A percentile compares a stretch with the other conserved stretches of the same genome.
Evolutionary conservation across 1,140 invertebrate species (phyloP).

Genomic region (Orius laevigatus): DNA sequence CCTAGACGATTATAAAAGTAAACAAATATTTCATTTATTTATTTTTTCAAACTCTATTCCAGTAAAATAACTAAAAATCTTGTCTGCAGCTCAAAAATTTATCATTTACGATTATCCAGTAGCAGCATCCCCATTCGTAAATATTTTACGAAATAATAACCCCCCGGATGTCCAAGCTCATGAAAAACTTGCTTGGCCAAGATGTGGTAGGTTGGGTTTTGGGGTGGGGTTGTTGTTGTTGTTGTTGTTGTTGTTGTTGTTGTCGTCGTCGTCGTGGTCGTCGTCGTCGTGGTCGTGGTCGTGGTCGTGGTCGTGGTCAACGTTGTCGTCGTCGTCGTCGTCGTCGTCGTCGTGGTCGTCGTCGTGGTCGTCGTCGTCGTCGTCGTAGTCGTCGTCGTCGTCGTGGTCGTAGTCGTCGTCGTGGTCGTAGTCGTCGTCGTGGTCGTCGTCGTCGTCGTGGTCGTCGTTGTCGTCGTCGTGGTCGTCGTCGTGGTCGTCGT

Average conservation of each 20-base stretch:
- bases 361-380: conserved; percentile 1
- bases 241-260: background rate
- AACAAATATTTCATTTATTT: too few species aligned
- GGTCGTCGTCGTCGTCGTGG: background rate
- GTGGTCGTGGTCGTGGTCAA: background rate
- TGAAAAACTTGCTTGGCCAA: too few species aligned
- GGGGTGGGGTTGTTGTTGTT: background rate
- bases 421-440: background rate
- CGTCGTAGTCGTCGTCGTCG: background rate
- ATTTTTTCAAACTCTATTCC: too few species aligned
- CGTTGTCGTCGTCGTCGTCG: background rate
- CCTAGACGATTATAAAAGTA: too few species aligned
- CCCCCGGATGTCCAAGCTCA: too few species aligned
- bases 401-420: background rate
- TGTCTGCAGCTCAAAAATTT: too few species aligned
- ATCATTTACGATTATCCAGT: too few species aligned
- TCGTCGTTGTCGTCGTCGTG: background rate
- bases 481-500: conserved; percentile 2
- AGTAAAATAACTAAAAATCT: too few species aligned
- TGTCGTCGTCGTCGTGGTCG: background rate
- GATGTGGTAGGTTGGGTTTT: too few species aligned
- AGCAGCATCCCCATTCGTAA: too few species aligned
- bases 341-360: background rate
- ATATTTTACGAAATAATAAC: too few species aligned
- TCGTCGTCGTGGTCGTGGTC: background rate